Evolutionary conservation across 2,797 vertebrate species (phyloP).

Genomic region (Rhynchotus rufescens): DNA sequence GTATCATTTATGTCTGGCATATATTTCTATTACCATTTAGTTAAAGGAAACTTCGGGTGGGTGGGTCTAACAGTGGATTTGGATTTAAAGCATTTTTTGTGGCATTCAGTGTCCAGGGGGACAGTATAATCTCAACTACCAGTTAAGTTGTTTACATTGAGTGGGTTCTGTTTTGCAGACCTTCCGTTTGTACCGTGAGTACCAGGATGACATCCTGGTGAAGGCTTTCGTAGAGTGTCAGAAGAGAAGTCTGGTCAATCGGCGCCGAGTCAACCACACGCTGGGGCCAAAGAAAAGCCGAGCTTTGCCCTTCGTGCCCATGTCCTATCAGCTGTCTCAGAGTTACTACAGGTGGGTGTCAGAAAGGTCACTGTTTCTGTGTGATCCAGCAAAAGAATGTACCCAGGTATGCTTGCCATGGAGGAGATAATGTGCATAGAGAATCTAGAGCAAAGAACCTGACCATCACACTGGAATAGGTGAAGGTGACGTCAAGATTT

Average conservation of each 20-base stretch:
- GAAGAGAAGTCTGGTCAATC: constrained; percentile 89
- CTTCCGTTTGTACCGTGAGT: constrained; percentile 91
- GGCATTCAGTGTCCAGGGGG: not conserved
- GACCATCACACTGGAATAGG: not conserved
- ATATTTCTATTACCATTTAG: not conserved
- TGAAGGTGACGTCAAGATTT: fast-evolving
- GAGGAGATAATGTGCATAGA: not conserved
- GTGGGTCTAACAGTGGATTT: not conserved
- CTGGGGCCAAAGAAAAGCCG: constrained; percentile 91
- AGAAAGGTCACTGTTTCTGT: not conserved
- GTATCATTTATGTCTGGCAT: not conserved
- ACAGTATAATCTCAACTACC: not conserved
- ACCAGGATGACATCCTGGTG: constrained; percentile 87
- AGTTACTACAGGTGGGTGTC: constrained; percentile 89
- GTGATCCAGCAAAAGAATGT: not conserved
- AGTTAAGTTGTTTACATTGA: not conserved
- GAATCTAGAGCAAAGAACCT: not conserved
- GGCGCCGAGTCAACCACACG: constrained; percentile 85
- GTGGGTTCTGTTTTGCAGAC: constrained; percentile 75
- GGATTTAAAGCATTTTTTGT: not conserved
- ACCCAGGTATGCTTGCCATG: fast-evolving
- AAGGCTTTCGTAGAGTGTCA: constrained; percentile 90
- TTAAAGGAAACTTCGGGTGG: not conserved
- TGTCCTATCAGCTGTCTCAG: constrained; percentile 98
- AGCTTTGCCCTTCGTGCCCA: constrained; percentile 91